phyloP scores from a whole-genome alignment of 2,113 vertebrate genomes.

The Scytalopus superciliaris region DNA sequence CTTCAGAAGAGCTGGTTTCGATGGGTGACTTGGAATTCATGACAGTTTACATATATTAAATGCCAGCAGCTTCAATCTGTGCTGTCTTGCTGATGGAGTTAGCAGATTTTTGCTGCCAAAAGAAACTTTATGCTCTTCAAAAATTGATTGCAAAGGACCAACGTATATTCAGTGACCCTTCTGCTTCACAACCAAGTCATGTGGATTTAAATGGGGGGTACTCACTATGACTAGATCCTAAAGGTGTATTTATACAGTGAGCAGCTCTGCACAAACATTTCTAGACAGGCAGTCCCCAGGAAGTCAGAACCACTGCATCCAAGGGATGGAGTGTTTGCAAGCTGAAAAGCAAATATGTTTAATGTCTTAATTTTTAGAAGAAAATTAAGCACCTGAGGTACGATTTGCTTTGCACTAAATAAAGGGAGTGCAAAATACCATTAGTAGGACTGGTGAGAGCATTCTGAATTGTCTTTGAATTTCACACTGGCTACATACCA shows the following conservation, averaged over 20 bases:
- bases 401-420: not conserved
- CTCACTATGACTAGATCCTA: not conserved
- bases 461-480: conserved; percentile 2
- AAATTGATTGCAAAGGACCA: not conserved
- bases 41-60: not conserved
- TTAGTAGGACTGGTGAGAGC: not conserved
- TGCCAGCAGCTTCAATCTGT: conserved; percentile 22
- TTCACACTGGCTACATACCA: not conserved
- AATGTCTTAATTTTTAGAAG: not conserved
- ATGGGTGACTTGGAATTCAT: not conserved
- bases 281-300: not conserved
- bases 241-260: not conserved
- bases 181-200: not conserved
- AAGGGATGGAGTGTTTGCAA: not conserved
- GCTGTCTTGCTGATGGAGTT: not conserved
- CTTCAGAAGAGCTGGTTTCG: not conserved
- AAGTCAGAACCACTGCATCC: not conserved
- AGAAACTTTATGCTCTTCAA: conserved; percentile 1
- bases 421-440: conserved; percentile 14
- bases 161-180: not conserved
- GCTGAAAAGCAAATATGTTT: conserved; percentile 32
- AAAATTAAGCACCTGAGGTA: not conserved
- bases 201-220: not conserved
- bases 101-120: conserved; percentile 17
- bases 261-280: conserved; percentile 11